Evolutionary conservation across 2,113 vertebrate genomes (phyloP), one percentile per base, ranked within the genome.

Genomic region (Setophaga coronata): DNA sequence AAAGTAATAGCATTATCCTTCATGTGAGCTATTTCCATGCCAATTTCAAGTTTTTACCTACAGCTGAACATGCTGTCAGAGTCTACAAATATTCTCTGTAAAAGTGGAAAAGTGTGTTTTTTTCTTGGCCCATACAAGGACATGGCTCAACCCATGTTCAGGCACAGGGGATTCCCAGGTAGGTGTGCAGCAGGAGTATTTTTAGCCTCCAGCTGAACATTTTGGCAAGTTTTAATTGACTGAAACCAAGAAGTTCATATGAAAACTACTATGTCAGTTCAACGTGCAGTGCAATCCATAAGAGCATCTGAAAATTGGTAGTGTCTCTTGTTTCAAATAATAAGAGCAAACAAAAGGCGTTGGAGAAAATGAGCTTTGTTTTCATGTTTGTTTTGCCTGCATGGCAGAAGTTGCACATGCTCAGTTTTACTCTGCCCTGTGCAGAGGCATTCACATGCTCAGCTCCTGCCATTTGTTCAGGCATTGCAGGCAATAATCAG

Each of bases 31-130:
- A 89, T 92, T 93, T 94, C 82, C 48, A 87, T 86, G 79, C 56
- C 80, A 92, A 89, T 83, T 94, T 90, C n/a, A 88, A 81, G 38
- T 74, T 90, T 86, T 76, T 95, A 95, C 85, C 87, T 88, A 74
- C 60, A 92, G 74, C 66, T 14, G 12, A 93, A 85, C 54, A 88
- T 80, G 58, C 45, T 95, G 58, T 77, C 2, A 18, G 54, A 80
- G 14, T 47, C 50, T 51, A 70, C 71, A 86, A 78, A 70, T 83
- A 71, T 34, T 90, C 62, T 58, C 64, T 90, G 26, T 51, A 40
- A 42, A 93, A 90, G 34, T 47, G 48, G 62, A 86, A 88, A 91
- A 82, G 20, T 42, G 47, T 51, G 34, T 69, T 89, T 87, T 87
- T 57, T 33, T 70, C 70, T 66, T 7, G 12, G 66, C 45, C 54